A percentile compares a stretch with the other conserved stretches of the same genome.
Evolutionary conservation across 2,888 invertebrate species (phyloP).

Genomic region (Aporophyla nigra): DNA sequence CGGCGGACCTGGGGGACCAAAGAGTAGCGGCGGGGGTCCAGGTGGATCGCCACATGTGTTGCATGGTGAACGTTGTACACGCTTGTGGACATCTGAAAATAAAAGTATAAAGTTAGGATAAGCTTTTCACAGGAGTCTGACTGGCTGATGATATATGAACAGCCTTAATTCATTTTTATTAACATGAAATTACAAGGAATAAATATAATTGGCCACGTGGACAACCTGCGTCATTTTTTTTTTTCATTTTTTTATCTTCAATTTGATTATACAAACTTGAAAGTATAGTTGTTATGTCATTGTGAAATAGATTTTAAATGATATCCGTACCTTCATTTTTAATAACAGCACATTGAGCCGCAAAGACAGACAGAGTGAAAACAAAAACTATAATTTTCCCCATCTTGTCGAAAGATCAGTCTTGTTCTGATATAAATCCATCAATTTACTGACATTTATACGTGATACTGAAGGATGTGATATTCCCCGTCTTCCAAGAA

Average conservation of each 20-base stretch:
- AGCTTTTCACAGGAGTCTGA: not conserved
- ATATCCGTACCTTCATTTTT: slow-evolving; percentile 56
- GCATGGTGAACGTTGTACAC: slow-evolving; percentile 64
- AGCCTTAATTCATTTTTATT: not conserved
- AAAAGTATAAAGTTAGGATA: not conserved
- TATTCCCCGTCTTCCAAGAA: slow-evolving; percentile 78
- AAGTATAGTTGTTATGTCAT: not conserved
- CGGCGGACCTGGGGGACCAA: slow-evolving; percentile 21
- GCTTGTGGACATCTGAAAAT: slow-evolving; percentile 44
- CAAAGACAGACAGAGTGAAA: slow-evolving; percentile 67
- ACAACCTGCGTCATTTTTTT: too few species aligned
- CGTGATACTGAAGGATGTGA: slow-evolving; percentile 64
- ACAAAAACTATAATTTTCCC: slow-evolving; percentile 60
- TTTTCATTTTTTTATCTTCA: not conserved
- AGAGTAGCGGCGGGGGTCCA: slow-evolving; percentile 41
- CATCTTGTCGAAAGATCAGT: slow-evolving; percentile 69
- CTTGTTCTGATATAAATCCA: slow-evolving; percentile 69
- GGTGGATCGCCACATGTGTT: slow-evolving; percentile 51
- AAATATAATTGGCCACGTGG: not conserved
- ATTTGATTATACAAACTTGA: not conserved
- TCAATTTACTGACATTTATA: slow-evolving; percentile 75
- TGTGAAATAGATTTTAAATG: not conserved
- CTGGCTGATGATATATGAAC: not conserved
- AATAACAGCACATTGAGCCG: slow-evolving; percentile 71
- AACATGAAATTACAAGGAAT: not conserved